Evolutionary conservation across 2,888 invertebrate genomes (phyloP), one percentile per base, ranked within the genome.

Genomic region (Harpalus rubripes): DNA sequence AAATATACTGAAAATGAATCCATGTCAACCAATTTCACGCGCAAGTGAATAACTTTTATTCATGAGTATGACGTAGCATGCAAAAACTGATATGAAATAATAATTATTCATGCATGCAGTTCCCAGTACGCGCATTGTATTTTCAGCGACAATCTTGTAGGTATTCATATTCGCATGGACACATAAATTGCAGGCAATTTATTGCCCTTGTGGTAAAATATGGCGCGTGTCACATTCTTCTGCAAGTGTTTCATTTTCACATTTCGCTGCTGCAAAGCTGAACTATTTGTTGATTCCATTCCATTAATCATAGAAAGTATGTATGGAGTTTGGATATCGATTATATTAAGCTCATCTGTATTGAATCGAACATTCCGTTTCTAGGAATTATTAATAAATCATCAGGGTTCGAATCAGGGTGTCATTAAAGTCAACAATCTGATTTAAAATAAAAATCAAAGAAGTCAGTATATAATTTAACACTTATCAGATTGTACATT

Each of bases 251-350:
- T 74, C 72, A 74, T 10, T 18, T 74, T 41, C 72, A 74, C 72
- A 2, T 18, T 74, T 41, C 72, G 44, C 52, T 18, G 18, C 3
- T 15, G 41, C 72, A 74, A 74, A 74, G 72, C 72, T 15, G 18
- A 10, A 15, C 18, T 15, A 44, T 74, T 41, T 74, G 68, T 74
- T 74, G 15, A 78, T 78, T 58, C 78, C 78, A 78, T 78, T 58
- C 78, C 78, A 78, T 78, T 78, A 78, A 78, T 78, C 78, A 78
- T 78, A 58, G 58, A 78, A 78, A 58, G 32, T 78, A 78, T 78
- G 78, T 32, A n/a, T n/a, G n/a, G n/a, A n/a, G n/a, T n/a, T n/a
- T n/a, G n/a, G n/a, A 58, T 56, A 78, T 78, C 78, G 78, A n/a
- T 22, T 15, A 2, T 58, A 56, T 56, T 78, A 56, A 22, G 58